A percentile compares a stretch with the other conserved stretches of the same genome.
Conservation (phyloP, 2,113 vertebrate species). For the Equus quagga region DNA sequence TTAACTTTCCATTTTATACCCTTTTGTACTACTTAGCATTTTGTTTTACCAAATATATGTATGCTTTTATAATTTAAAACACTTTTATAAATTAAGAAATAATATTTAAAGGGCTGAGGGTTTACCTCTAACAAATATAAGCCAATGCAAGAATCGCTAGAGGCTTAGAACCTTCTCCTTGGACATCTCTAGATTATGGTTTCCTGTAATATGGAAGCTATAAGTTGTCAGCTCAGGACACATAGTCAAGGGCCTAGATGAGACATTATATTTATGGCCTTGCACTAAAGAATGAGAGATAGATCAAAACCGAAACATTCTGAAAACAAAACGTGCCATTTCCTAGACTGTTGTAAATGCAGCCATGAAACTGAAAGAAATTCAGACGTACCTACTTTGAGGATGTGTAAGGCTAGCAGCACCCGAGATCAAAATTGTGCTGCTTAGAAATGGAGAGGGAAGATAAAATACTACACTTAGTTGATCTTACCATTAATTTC, state of each 20-base stretch:
- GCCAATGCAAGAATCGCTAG: background rate
- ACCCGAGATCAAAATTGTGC: background rate
- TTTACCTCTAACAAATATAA: conserved; percentile 14
- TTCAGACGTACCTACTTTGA: background rate
- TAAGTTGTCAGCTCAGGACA: background rate
- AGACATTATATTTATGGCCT: background rate
- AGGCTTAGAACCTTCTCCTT: background rate
- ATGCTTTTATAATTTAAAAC: background rate
- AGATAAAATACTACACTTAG: background rate
- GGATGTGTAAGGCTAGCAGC: background rate
- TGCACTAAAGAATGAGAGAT: background rate
- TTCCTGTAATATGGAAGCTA: background rate
- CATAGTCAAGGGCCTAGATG: background rate
- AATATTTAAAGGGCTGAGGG: background rate
- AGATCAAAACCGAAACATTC: background rate
- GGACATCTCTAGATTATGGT: background rate
- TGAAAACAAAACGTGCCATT: background rate
- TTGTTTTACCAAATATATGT: background rate
- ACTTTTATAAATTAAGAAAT: conserved; percentile 33
- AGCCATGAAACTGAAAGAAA: conserved; percentile 15
- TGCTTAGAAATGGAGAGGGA: background rate
- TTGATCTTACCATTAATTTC: background rate
- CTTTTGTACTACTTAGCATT: background rate
- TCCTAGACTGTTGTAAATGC: background rate
- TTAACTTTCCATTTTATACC: background rate